Conservation (phyloP, 2,113 vertebrate species). For the Lasiurus borealis region DNA sequence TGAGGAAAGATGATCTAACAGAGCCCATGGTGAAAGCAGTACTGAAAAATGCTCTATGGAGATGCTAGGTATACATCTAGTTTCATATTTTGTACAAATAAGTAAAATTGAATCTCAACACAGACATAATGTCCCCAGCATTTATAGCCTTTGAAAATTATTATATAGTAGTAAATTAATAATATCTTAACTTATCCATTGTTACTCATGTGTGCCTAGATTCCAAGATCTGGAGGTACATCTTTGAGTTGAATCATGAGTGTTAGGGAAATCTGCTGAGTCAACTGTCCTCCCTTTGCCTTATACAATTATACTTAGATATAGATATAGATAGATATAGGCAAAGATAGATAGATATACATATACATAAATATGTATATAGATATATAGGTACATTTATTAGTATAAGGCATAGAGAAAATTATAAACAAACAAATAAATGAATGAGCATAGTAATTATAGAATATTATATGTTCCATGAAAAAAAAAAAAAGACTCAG, state of each 20-base stretch:
- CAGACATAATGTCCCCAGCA: neutral
- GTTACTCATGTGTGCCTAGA: neutral
- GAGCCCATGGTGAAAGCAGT: neutral
- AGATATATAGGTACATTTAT: neutral
- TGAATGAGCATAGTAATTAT: neutral
- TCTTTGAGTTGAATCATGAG: neutral
- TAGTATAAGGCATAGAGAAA: neutral
- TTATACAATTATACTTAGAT: neutral
- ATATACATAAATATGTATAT: too few species aligned
- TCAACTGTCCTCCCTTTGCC: neutral
- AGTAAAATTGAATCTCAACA: neutral
- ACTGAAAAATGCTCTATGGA: neutral
- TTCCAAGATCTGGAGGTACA: neutral
- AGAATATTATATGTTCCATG: neutral
- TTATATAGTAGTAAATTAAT: neutral
- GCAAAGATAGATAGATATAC: too few species aligned
- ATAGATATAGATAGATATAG: too few species aligned
- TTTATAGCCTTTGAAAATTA: neutral
- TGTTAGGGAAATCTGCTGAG: neutral
- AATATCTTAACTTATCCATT: neutral
- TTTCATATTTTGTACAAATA: neutral
- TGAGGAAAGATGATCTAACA: neutral
- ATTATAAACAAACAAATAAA: neutral
- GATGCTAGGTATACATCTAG: neutral
- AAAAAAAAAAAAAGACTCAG: neutral